phyloP scores from a whole-genome alignment of 2,888 invertebrate genomes.

The Lasioglossum calceatum region DNA sequence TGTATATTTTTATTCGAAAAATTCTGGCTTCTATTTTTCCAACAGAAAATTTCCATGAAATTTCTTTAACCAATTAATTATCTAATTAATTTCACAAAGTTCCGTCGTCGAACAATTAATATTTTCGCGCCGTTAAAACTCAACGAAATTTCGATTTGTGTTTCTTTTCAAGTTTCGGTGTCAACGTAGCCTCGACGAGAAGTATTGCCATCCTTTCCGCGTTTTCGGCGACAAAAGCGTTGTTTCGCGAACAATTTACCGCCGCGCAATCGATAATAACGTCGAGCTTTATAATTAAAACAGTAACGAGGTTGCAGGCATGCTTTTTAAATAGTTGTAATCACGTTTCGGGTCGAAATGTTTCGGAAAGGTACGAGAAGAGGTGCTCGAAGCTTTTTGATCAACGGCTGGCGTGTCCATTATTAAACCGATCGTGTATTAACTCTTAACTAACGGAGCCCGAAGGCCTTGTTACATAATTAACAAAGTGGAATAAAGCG shows the following conservation, averaged over 20 bases:
- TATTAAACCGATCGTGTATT: background rate
- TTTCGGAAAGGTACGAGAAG: background rate
- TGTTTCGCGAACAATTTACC: background rate
- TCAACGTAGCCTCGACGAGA: background rate
- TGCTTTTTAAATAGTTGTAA: conserved; percentile 8
- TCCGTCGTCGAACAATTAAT: too few species aligned
- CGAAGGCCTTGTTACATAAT: background rate
- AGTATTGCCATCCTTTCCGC: background rate
- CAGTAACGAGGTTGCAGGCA: background rate
- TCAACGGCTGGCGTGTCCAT: background rate
- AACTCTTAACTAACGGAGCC: background rate
- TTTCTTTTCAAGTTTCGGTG: too few species aligned
- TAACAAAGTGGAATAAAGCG: background rate
- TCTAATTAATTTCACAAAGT: too few species aligned
- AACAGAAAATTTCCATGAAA: too few species aligned
- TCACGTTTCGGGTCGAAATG: background rate
- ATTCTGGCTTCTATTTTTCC: too few species aligned
- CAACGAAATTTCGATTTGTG: background rate
- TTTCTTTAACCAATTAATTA: too few species aligned
- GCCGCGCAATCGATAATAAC: background rate
- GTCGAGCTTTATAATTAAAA: background rate
- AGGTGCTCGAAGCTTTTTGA: background rate
- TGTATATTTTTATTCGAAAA: too few species aligned
- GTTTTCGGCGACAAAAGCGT: background rate
- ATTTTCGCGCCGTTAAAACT: too few species aligned